Conservation (phyloP, 2,888 invertebrate genomes). For the Drosophila barbarae region DNA sequence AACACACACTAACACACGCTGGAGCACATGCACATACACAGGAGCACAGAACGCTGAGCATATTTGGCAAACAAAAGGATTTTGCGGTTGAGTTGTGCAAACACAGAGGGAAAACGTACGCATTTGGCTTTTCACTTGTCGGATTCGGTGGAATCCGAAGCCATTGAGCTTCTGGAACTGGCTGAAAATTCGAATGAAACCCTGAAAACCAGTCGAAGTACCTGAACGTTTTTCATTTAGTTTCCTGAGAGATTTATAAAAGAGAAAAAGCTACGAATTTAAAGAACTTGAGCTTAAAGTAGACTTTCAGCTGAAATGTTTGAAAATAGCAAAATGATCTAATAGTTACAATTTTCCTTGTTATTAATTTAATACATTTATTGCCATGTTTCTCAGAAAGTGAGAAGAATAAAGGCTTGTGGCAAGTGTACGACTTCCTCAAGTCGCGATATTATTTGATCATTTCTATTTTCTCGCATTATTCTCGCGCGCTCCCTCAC, state of each 20-base stretch:
- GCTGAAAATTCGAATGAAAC: not conserved
- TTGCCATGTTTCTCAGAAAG: not conserved
- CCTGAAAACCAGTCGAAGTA: not conserved
- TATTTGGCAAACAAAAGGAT: slow-evolving; percentile 70
- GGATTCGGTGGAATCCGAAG: slow-evolving; percentile 15
- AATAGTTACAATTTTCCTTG: too few species aligned
- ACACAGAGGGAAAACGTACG: slow-evolving; percentile 47
- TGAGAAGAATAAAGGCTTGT: not conserved
- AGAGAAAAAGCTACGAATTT: not conserved
- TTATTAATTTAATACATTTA: not conserved
- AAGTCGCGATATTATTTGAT: slow-evolving; percentile 49
- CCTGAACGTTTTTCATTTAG: slow-evolving; percentile 2
- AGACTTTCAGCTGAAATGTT: too few species aligned
- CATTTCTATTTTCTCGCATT: slow-evolving; percentile 67
- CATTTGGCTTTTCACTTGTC: slow-evolving; percentile 44
- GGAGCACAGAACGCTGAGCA: slow-evolving; percentile 29
- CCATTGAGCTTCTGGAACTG: not conserved
- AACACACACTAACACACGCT: slow-evolving; percentile 17
- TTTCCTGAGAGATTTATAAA: not conserved
- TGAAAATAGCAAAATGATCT: too few species aligned
- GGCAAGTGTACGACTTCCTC: slow-evolving; percentile 34
- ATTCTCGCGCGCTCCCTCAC: slow-evolving; percentile 28
- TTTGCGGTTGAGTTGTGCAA: slow-evolving; percentile 64
- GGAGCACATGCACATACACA: slow-evolving; percentile 7
- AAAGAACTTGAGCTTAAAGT: not conserved